These are phyloP conservation scores for Enteromius trimaculatus DNA, from an alignment of 2,797 vertebrate genomes.

Conservation along the genomic window DNA sequence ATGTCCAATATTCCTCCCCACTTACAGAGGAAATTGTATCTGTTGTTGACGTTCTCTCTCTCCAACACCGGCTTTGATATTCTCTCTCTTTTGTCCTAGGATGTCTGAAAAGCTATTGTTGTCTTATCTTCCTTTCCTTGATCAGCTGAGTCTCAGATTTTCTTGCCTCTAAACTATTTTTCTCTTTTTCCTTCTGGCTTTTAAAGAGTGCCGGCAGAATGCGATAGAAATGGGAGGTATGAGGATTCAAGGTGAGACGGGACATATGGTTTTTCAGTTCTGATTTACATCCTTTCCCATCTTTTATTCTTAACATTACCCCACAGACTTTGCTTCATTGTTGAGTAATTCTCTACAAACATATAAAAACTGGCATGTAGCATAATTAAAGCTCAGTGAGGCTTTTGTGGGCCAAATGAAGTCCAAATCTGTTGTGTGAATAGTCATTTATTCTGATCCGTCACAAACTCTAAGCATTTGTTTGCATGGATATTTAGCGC, in stretches of 20 bases:
- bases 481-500: not conserved
- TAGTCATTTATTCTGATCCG: not conserved
- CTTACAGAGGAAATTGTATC: constrained; percentile 41
- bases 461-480: not conserved
- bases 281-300: not conserved
- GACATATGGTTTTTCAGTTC: constrained; percentile 2
- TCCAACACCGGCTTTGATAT: constrained; percentile 27
- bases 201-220: constrained; percentile 86
- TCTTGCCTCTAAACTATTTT: constrained; percentile 67
- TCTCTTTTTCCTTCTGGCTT: constrained; percentile 58
- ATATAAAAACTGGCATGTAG: not conserved
- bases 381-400: not conserved
- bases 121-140: constrained; percentile 14
- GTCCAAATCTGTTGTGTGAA: not conserved
- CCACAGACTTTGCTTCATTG: not conserved
- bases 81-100: constrained; percentile 15
- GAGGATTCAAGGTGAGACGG: constrained; percentile 89
- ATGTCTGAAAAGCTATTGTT: constrained; percentile 17
- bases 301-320: not conserved
- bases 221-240: constrained; percentile 90
- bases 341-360: not conserved
- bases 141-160: constrained; percentile 70
- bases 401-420: not conserved
- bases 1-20: constrained; percentile 40
- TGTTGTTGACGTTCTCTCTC: constrained; percentile 19